Evolutionary conservation across 2,888 invertebrate species (phyloP), one percentile per base, ranked within the genome.

Genomic region (Hedychridium roseum): DNA sequence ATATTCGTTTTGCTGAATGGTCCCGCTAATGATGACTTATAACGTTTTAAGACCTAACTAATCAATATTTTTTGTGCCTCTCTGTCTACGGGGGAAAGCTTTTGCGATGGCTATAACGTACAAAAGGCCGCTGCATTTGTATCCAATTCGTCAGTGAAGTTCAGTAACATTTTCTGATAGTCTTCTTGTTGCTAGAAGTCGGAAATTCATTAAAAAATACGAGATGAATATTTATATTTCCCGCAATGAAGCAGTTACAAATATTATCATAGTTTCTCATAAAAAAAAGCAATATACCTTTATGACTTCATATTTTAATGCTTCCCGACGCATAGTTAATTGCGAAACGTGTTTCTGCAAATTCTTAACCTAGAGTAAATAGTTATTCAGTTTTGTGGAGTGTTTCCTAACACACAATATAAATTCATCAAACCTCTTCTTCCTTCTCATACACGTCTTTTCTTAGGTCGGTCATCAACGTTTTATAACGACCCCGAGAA

Each of bases 381-480:
- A 41, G 12, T 4, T 27, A 15, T 21, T 26, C 5, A 12, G 7
- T 43, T 17, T 21, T 30, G 11, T 7, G 3, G n/a, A 17, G n/a
- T 15, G 5, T 11, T 42, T 36, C 14, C 14, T 3, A 7, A 28
- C 26, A 26, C 26, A 17, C 27, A 9, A 14, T 7, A 17, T 18
- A 32, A 12, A 7, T 6, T 12, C 6, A 44, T 44, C 59, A 46
- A 54, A 73, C 74, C 64, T 73, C 69, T 17, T 56, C 43, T 43
- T 72, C 67, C 2, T 66, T 71, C 47, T 60, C 57, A 12, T 43
- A 41, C 36, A 73, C 52, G n/a, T 72, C 68, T 26, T 52, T 60
- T 45, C 68, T 72, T 27, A 73, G 52, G 30, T 64, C 67, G 1
- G 36, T 49, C 45, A 70, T 54, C 30, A 71, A 55, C 30, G 34